phyloP scores from a whole-genome alignment of 2,797 vertebrate species.

The Myotis myotis region DNA sequence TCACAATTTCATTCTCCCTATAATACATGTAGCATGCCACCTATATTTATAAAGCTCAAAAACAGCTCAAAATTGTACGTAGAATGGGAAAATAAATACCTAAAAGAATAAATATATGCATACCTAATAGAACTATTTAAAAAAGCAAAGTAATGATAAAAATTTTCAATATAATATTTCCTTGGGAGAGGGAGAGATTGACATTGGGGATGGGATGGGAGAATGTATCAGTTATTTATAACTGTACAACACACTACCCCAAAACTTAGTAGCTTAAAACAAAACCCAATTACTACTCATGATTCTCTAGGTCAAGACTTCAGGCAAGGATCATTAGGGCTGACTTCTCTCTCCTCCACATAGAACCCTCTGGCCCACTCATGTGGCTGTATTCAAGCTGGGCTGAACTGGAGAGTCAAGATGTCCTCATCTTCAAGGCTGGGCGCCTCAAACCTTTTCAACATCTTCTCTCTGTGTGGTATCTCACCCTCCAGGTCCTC shows the following conservation, averaged over 20 bases:
- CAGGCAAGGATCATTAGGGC: background rate
- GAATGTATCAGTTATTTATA: background rate
- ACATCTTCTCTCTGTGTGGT: background rate
- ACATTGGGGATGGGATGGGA: background rate
- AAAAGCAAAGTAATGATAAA: background rate
- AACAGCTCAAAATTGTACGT: background rate
- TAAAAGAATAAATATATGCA: background rate
- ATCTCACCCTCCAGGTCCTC: background rate
- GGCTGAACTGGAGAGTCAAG: background rate
- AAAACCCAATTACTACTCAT: background rate
- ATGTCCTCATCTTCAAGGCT: too few relatives aligned
- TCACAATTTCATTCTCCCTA: background rate
- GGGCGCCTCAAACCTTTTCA: background rate
- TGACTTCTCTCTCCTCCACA: background rate
- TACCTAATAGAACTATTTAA: background rate
- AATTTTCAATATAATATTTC: background rate
- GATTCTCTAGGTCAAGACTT: constrained; percentile 3
- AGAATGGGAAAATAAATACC: background rate
- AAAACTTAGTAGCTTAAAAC: background rate
- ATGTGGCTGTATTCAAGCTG: background rate
- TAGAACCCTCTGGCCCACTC: background rate
- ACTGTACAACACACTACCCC: background rate
- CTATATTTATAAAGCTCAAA: constrained; percentile 15
- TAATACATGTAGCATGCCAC: background rate
- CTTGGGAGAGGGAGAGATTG: background rate